Evolutionary conservation across 2,888 invertebrate species (phyloP).

Genomic region (Cistogaster globosa): DNA sequence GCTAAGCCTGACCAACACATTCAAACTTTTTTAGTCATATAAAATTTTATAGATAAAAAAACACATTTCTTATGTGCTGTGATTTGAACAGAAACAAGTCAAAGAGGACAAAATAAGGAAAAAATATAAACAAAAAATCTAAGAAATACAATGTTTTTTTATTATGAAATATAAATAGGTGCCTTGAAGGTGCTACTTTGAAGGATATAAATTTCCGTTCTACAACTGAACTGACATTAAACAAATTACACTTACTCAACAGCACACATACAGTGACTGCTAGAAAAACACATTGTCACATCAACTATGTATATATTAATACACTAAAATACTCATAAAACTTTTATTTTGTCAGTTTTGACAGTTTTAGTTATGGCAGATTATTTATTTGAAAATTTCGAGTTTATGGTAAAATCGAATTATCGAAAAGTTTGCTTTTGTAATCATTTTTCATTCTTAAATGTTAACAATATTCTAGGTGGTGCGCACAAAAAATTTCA

Average conservation of each 20-base stretch:
- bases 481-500: no score
- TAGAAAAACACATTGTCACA: no score
- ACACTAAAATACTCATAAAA: conserved; percentile 66
- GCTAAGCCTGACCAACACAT: no score
- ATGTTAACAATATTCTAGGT: background rate
- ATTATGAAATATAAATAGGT: conserved; percentile 19
- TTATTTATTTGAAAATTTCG: conserved; percentile 47
- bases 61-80: no score
- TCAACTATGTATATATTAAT: no score
- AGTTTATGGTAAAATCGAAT: background rate
- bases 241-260: conserved; percentile 3
- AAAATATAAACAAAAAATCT: background rate
- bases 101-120: background rate
- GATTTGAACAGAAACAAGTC: background rate
- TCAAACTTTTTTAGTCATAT: no score
- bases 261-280: no score
- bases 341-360: conserved; percentile 67
- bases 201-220: conserved; percentile 66
- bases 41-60: no score
- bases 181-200: conserved; percentile 59
- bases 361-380: conserved; percentile 66
- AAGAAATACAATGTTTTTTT: conserved; percentile 38
- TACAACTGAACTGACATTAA: conserved; percentile 1
- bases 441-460: background rate
- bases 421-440: background rate